A percentile compares a stretch with the other conserved stretches of the same genome.
These are phyloP conservation scores for Drosophila helvetica DNA, from an alignment of 2,888 invertebrate species.

Conservation along the genomic window DNA sequence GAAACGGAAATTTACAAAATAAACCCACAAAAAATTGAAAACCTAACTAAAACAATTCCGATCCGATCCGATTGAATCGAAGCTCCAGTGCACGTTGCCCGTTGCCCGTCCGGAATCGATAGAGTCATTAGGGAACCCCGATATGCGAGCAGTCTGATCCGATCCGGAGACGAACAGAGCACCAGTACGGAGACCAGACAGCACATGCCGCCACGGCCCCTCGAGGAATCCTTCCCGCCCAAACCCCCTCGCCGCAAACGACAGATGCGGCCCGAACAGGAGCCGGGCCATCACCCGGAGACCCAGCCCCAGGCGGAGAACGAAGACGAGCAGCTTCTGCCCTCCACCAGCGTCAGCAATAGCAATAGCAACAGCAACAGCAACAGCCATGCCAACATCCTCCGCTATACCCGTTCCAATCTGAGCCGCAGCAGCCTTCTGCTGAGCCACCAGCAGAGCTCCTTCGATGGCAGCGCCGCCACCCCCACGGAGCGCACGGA, in stretches of 20 bases:
- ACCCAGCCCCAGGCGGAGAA: conserved; percentile 18
- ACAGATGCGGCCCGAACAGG: conserved; percentile 30
- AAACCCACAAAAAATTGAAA: conserved; percentile 17
- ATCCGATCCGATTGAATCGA: neutral
- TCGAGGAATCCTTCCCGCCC: conserved; percentile 49
- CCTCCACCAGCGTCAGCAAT: conserved; percentile 13
- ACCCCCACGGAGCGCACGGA: conserved; percentile 67
- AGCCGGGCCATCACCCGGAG: conserved; percentile 1
- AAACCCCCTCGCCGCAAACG: conserved; percentile 57
- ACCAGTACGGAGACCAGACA: neutral
- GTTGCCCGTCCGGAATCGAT: neutral
- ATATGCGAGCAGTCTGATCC: neutral
- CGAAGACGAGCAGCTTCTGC: conserved; percentile 34
- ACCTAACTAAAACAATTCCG: neutral
- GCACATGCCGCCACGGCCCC: neutral
- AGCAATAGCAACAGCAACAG: no score
- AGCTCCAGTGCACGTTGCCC: neutral
- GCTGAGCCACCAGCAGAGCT: conserved; percentile 78
- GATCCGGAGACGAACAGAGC: neutral
- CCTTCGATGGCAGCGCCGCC: conserved; percentile 63
- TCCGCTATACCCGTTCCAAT: conserved; percentile 83
- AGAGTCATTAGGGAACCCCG: neutral
- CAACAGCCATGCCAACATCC: conserved; percentile 3
- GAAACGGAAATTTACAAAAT: conserved; percentile 48
- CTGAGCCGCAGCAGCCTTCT: conserved; percentile 82